phyloP scores from a whole-genome alignment of 2,888 invertebrate genomes.

The Xanthorhoe spadicearia region DNA sequence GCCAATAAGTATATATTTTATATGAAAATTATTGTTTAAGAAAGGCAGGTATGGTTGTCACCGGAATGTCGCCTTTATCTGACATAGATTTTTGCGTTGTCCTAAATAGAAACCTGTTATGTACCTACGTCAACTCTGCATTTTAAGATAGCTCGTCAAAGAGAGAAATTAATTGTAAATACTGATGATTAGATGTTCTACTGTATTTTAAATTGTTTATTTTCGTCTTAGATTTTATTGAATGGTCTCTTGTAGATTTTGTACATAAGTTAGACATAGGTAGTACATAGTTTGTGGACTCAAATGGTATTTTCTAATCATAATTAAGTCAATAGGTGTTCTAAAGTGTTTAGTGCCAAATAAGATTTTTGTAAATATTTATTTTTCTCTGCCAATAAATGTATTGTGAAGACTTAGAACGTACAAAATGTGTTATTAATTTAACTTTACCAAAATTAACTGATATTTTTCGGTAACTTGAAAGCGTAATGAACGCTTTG shows the following conservation, averaged over 20 bases:
- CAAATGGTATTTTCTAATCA: conserved; percentile 22
- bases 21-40: background rate
- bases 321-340: conserved; percentile 26
- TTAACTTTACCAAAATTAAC: background rate
- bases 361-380: conserved; percentile 43
- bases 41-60: background rate
- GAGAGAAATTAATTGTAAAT: conserved; percentile 20
- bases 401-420: conserved; percentile 42
- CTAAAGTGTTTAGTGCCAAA: conserved; percentile 46
- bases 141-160: background rate
- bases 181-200: background rate
- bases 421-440: conserved; percentile 9
- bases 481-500: no score
- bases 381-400: conserved; percentile 42
- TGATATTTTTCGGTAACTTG: no score
- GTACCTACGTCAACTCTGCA: no score
- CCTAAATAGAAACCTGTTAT: background rate
- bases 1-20: no score
- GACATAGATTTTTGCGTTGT: background rate
- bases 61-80: background rate
- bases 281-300: conserved; percentile 34
- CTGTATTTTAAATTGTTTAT: conserved; percentile 1
- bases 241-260: conserved; percentile 49
- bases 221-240: conserved; percentile 13
- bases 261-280: conserved; percentile 49